These are phyloP conservation scores for Drosophila phalerata DNA, from an alignment of 2,888 invertebrate genomes.

Conservation along the genomic window DNA sequence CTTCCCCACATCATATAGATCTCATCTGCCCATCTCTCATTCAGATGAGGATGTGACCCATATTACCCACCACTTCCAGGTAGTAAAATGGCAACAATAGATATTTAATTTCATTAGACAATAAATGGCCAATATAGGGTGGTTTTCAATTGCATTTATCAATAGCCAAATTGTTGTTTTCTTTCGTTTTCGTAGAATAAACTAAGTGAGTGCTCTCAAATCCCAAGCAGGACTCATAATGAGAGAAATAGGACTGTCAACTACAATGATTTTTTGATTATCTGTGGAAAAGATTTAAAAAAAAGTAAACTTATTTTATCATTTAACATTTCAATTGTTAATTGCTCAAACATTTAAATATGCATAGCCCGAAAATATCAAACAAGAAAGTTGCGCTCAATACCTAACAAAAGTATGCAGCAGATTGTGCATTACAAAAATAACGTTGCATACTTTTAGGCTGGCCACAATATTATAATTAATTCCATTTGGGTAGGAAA, in stretches of 20 bases:
- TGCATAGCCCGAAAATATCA: neutral
- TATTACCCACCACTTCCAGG: conserved; percentile 50
- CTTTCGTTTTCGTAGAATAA: neutral
- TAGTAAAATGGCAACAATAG: conserved; percentile 47
- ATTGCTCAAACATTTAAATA: neutral
- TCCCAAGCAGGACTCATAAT: neutral
- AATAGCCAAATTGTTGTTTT: conserved; percentile 21
- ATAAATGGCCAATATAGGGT: conserved; percentile 44
- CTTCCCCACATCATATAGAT: conserved; percentile 45
- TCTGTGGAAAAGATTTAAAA: neutral
- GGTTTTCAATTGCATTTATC: conserved; percentile 18
- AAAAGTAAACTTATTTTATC: neutral
- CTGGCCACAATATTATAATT: rapidly evolving
- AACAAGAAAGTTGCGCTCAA: neutral
- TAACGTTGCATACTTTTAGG: conserved; percentile 57
- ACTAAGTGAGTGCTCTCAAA: conserved; percentile 19
- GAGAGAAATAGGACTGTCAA: neutral
- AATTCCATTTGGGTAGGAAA: neutral
- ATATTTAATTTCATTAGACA: conserved; percentile 47
- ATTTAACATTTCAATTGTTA: neutral
- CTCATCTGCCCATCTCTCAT: conserved; percentile 23
- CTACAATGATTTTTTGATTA: neutral
- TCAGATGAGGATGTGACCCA: conserved; percentile 54
- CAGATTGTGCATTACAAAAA: neutral
- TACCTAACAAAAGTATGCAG: conserved; percentile 36